Conservation (phyloP, 2,888 invertebrate species). For the Idaea biselata region DNA sequence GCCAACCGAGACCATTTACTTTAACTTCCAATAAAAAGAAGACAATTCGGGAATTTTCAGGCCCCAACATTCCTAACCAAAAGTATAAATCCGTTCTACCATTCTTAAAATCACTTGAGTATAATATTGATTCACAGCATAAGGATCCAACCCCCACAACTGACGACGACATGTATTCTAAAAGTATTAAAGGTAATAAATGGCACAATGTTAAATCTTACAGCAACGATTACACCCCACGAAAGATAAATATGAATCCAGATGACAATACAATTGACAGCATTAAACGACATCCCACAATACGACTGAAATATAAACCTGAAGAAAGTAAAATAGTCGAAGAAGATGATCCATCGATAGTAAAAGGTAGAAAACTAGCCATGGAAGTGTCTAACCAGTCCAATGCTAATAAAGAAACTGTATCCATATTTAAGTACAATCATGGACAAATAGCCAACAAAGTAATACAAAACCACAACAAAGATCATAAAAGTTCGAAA, state of each 20-base stretch:
- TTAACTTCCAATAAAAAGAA: constrained; percentile 23
- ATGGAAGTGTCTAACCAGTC: constrained; percentile 54
- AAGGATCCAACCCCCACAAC: not conserved
- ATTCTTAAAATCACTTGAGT: constrained; percentile 60
- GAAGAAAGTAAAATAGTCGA: constrained; percentile 41
- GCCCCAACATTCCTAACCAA: constrained; percentile 35
- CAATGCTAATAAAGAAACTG: constrained; percentile 39
- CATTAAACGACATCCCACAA: constrained; percentile 45
- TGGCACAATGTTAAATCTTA: constrained; percentile 70
- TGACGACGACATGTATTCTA: constrained; percentile 45
- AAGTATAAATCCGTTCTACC: constrained; percentile 53
- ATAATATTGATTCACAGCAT: constrained; percentile 41
- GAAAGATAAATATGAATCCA: constrained; percentile 45
- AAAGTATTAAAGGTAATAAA: constrained; percentile 56
- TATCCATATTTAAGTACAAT: constrained; percentile 62
- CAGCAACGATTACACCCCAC: constrained; percentile 59
- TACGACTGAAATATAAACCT: constrained; percentile 54
- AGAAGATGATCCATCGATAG: constrained; percentile 38
- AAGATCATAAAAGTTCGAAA: constrained; percentile 21
- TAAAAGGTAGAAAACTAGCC: constrained; percentile 52
- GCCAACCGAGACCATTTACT: constrained; percentile 32
- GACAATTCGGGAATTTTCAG: constrained; percentile 25
- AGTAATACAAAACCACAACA: constrained; percentile 28
- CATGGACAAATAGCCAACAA: constrained; percentile 54
- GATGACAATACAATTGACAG: constrained; percentile 32